phyloP scores from a whole-genome alignment of 2,797 vertebrate species.

The Acanthurus tractus region DNA sequence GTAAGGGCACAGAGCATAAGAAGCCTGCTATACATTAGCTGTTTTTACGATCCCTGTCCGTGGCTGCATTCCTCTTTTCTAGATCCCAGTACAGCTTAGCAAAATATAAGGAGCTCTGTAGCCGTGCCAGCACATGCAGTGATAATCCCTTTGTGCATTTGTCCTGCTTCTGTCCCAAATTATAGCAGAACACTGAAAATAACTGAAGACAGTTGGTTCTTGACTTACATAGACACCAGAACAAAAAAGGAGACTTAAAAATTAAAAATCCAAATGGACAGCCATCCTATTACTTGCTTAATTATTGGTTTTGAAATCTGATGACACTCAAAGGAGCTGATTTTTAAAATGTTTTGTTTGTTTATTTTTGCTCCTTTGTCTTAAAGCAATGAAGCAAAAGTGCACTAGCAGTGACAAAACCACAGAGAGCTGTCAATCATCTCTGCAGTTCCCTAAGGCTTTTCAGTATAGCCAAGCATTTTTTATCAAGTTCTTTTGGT shows the following conservation, averaged over 20 bases:
- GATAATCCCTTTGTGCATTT: constrained; percentile 38
- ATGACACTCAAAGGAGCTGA: not conserved
- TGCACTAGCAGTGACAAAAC: not conserved
- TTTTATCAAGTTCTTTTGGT: not conserved
- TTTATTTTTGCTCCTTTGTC: not conserved
- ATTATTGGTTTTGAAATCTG: not conserved
- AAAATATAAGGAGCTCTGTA: constrained; percentile 42
- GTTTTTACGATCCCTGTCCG: constrained; percentile 63
- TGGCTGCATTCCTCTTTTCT: constrained; percentile 66
- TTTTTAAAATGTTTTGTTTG: not conserved
- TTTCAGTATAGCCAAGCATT: not conserved
- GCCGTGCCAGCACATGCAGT: constrained; percentile 41
- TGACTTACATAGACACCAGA: constrained; percentile 7
- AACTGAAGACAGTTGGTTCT: constrained; percentile 15
- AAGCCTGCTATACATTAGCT: constrained; percentile 69
- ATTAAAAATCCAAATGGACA: not conserved
- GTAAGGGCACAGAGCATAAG: constrained; percentile 19
- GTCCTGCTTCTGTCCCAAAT: constrained; percentile 46
- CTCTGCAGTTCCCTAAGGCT: not conserved
- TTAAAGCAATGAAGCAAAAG: not conserved
- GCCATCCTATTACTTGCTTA: not conserved
- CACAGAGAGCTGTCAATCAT: not conserved
- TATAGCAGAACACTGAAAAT: constrained; percentile 46
- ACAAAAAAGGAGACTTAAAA: not conserved
- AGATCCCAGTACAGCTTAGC: constrained; percentile 48